Evolutionary conservation across 2,888 invertebrate genomes (phyloP), one percentile per base, ranked within the genome.

Genomic region (Drosophila robusta): DNA sequence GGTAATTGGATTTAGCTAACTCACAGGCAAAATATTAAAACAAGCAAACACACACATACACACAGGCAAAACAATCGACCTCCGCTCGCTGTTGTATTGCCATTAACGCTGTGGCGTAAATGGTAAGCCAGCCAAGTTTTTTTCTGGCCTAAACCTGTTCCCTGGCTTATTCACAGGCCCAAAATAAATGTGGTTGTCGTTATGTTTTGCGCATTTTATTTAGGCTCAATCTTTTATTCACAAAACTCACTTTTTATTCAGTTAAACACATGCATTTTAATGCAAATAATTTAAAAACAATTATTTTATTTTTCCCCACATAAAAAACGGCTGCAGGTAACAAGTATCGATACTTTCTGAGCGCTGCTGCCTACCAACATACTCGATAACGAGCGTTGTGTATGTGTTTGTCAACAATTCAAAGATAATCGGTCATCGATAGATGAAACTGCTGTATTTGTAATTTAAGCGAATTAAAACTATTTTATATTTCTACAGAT

Each of bases 141-240:
- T 87, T 84, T 79, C 76, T 87, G 89, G 89, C 79, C 89, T 81
- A 85, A 89, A 86, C 87, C 89, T 89, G 89, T 88, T 85, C 69
- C 70, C 52, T 63, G 69, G 82, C 75, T 84, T 81, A 80, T 78
- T 82, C 77, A 83, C 70, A 38, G 22, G 36, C 32, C 50, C 14
- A 52, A 60, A 66, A 62, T 66, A 46, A 39, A 39, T 57, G 22
- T 14, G 12, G 22, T 49, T 47, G 36, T 51, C 32, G 14, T 34
- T 39, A 8, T 24, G 3, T 54, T 51, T 44, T 36, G 34, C 26
- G 24, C 6, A 36, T 26, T 36, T 60, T 50, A 41, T 16, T 24
- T 9, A 7, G 0, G 2, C 55, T 14, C 12, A 6, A 12, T 22
- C 8, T 16, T 47, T 3, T 24, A 42, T 63, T 55, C 24, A 44